These are phyloP conservation scores for Melanotaenia nigrans DNA, from an alignment of 2,797 vertebrate species.

Conservation along the genomic window DNA sequence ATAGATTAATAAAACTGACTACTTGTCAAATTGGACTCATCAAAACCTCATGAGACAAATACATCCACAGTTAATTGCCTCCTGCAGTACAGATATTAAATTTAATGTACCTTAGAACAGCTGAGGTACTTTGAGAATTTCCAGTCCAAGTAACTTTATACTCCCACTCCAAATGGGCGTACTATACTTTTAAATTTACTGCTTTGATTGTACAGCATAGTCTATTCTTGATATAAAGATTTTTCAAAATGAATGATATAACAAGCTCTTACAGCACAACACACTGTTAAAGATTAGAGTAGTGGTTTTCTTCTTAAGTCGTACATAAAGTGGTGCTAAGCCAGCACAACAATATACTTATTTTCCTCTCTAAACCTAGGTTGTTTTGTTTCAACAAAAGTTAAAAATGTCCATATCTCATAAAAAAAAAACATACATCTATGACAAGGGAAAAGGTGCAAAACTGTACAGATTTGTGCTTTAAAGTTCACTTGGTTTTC, in stretches of 20 bases:
- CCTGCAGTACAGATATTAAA: constrained; percentile 35
- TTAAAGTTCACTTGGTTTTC: neutral
- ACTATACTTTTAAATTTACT: neutral
- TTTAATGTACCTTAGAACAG: neutral
- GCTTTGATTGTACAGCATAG: neutral
- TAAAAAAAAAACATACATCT: neutral
- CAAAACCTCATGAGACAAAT: neutral
- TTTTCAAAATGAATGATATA: neutral
- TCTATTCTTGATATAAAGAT: neutral
- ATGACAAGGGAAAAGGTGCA: neutral
- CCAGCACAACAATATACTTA: neutral
- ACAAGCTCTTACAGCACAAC: neutral
- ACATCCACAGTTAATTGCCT: neutral
- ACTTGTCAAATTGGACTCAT: neutral
- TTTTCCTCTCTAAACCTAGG: neutral
- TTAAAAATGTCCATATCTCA: neutral
- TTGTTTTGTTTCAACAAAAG: neutral
- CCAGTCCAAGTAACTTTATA: neutral
- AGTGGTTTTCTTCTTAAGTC: neutral
- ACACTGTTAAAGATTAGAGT: neutral
- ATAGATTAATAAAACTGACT: neutral
- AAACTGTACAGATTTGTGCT: neutral
- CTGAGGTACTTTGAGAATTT: neutral
- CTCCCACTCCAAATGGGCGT: neutral
- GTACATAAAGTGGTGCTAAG: neutral